These are phyloP conservation scores for Rhizoglyphus robini DNA, from an alignment of 1,140 invertebrate genomes.

Conservation along the genomic window DNA sequence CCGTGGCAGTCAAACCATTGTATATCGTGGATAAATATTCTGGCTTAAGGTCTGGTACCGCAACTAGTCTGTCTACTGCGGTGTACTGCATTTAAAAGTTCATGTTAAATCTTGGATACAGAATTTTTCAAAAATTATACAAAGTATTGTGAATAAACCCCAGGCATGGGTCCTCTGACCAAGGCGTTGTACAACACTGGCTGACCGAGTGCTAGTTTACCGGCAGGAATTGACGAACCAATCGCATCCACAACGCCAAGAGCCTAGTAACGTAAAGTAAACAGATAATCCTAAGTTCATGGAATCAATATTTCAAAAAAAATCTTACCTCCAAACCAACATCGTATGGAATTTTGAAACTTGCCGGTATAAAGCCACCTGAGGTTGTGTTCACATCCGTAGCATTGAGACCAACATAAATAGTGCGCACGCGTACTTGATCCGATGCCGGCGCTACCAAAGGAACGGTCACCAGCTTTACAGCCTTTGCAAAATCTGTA, in stretches of 20 bases:
- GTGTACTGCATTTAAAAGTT: slow-evolving; percentile 32
- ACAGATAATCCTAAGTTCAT: not conserved
- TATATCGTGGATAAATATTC: slow-evolving; percentile 1
- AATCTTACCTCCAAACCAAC: slow-evolving; percentile 24
- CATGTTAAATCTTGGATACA: not conserved
- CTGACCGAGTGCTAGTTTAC: slow-evolving; percentile 24
- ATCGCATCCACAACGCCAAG: slow-evolving; percentile 13
- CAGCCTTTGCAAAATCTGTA: not conserved
- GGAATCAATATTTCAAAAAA: not conserved
- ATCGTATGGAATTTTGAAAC: slow-evolving; percentile 16
- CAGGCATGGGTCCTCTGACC: too few relatives aligned
- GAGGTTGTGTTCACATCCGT: slow-evolving; percentile 22
- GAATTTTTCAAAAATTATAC: not conserved
- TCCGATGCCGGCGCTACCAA: not conserved
- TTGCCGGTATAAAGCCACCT: slow-evolving; percentile 17
- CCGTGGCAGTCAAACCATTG: slow-evolving; percentile 11
- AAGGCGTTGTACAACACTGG: slow-evolving; percentile 28
- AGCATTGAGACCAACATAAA: slow-evolving; percentile 24
- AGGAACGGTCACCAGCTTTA: not conserved
- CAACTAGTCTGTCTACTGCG: not conserved
- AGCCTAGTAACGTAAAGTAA: not conserved
- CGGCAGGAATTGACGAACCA: slow-evolving; percentile 18
- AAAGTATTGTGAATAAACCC: slow-evolving; percentile 13
- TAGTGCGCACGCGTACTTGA: slow-evolving; percentile 15
- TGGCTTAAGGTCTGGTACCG: slow-evolving; percentile 8